Percentiles rank a stretch among this genome's conserved stretches.
These are phyloP conservation scores for Polyommatus icarus DNA, from an alignment of 2,888 invertebrate genomes.

Conservation along the genomic window DNA sequence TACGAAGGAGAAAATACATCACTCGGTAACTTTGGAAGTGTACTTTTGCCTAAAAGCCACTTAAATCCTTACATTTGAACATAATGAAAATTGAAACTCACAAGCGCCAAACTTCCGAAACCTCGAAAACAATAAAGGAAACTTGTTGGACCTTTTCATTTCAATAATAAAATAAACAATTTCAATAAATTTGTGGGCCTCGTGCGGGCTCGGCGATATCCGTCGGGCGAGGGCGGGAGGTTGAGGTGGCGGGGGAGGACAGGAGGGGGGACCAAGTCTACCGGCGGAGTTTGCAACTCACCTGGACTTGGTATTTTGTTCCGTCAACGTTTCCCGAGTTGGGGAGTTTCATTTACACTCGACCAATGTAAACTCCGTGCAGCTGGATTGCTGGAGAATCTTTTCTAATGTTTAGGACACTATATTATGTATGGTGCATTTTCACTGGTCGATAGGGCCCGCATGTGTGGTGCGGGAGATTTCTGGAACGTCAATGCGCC, in stretches of 20 bases:
- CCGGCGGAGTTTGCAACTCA: not conserved
- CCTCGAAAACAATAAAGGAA: slow-evolving; percentile 6
- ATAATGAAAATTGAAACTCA: not conserved
- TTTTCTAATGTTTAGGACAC: no score
- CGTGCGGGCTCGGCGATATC: not conserved
- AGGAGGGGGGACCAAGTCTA: not conserved
- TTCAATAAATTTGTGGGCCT: slow-evolving; percentile 15
- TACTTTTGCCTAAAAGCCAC: not conserved
- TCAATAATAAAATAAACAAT: slow-evolving; percentile 19
- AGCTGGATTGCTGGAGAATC: not conserved
- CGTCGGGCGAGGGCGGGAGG: not conserved
- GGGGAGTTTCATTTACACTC: not conserved
- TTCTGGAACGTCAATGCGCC: no score
- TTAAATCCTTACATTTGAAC: not conserved
- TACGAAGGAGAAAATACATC: not conserved
- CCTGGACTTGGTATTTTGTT: not conserved
- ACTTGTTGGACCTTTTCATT: not conserved
- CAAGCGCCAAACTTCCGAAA: not conserved
- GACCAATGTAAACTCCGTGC: not conserved
- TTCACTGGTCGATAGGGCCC: no score
- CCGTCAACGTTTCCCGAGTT: not conserved
- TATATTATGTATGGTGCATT: no score
- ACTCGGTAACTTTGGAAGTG: not conserved
- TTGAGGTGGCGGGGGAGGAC: not conserved
- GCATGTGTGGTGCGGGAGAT: no score